Base-by-base conservation (phyloP, 2,113 vertebrate genomes). In the Myrmecobius fasciatus region DNA sequence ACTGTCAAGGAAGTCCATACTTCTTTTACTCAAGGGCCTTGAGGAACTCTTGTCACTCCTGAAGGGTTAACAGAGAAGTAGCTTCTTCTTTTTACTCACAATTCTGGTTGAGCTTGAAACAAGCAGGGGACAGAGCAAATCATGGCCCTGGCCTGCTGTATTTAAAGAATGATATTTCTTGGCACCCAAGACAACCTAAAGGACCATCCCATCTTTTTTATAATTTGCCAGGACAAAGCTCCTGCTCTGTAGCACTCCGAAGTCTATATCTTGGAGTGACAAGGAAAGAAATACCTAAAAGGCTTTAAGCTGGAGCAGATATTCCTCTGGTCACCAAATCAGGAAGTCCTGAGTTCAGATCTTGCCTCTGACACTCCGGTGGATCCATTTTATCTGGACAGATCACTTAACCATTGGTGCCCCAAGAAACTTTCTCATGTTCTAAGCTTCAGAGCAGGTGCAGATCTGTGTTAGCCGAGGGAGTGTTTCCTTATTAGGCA, bases 1-100 rank as follows among this genome's bases (percentile, higher is more conserved):
- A 89, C n/a, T 4, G 26, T 48, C 1, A 25, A 93, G 36, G 46
- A 48, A 52, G 89, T 51, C 7, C 67, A 36, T 43, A 56, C 60
- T 43, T n/a, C 90, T 96, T 75, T 83, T n/a, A 89, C 91, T 91
- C 43, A 48, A n/a, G 8, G 43, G 20, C 31, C 3, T 67, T 54
- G 53, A 94, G 67, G 91, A 90, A 56, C 93, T 94, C 52, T 54
- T 52, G 51, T 8, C 28, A 49, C 53, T 12, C 36, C 25, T 17
- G 52, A 94, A 94, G 92, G n/a, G 56, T 90, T 93, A 25, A 93
- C 54, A 26, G 53, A 56, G 83, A 91, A 89, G 25, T n/a, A 93
- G 90, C 91, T 48, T 89, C 22, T 92, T 95, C 93, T 94, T 96
- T 93, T 96, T 52, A 43, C 49, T 60, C 92, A 53, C 56, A 17